Evolutionary conservation across 2,113 vertebrate species (phyloP), one percentile per base, ranked within the genome.

Genomic region (Forbesichthys papilliferus): DNA sequence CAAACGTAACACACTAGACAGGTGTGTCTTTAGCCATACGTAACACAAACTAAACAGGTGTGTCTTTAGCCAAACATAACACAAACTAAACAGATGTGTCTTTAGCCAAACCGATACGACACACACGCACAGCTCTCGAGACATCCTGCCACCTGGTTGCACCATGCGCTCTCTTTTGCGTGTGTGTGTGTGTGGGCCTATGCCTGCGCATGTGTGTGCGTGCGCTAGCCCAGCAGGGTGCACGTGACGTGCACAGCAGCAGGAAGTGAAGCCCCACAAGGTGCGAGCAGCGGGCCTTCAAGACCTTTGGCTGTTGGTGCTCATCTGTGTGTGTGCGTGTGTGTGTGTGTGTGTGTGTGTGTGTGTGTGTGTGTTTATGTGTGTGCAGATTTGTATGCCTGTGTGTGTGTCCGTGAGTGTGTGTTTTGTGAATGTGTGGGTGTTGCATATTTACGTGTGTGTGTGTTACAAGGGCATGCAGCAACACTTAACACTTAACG

Each of bases 211-310:
- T 8, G 20, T n/a, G 20, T 33, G 57, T 14, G 58, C 48, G 12
- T 4, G 48, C n/a, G n/a, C 48, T 61, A 69, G 61, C 78, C 63
- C 74, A 80, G 85, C 33, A 46, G 75, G 86, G 73, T 68, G 46
- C 65, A 0, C 1, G 75, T 64, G 12, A 12, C 27, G 55, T 57
- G 56, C 11, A 5, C 36, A 42, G 36, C 36, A 78, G 71, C 75
- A 81, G 87, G 87, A 84, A 86, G 82, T 69, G 66, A 27, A 82
- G 66, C 72, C 88, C 84, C 80, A 86, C 52, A 9, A 88, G 12
- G 85, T 66, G 33, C 49, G 68, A 87, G 65, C 88, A 89, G 88
- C 88, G 80, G 83, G 90, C 81, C 80, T 47, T 60, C 3, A 48
- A 78, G 85, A 88, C 88, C 87, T 91, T 90, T 86, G 71, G 64